Base-by-base conservation (phyloP, 2,888 invertebrate species). In the Cinara cedri region DNA sequence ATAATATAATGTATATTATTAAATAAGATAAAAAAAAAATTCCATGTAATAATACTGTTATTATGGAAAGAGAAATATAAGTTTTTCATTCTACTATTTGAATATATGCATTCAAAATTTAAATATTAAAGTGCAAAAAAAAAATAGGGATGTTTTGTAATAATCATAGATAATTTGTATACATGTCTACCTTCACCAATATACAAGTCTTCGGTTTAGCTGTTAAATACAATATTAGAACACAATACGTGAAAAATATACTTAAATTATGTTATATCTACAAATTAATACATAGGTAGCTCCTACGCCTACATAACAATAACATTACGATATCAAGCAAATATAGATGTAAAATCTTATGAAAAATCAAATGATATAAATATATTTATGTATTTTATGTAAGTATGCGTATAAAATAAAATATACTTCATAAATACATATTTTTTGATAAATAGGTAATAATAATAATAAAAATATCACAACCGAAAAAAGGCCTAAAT, bases 171-270 rank as follows among this genome's bases (percentile, higher is more conserved):
- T 74, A 42, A 63, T 63, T 68, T 49, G 34, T 46, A 49, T 68
- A 68, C 34, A 49, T 26, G 26, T 44, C 76, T 78, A 68, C 76
- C 76, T 78, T 78, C 76, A 78, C 76, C 76, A 78, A 76, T 66
- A 72, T 78, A 74, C 46, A 66, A 68, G 72, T 72, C 63, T 78
- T 51, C 76, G 78, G 66, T 82, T 81, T 78, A 78, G 72, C 81
- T 82, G 81, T 82, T 82, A 81, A 80, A 81, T 81, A 81, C 81
- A 82, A 81, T 81, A 81, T 81, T 76, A 82, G 78, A 82, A 80
- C 80, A 81, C 78, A 81, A 82, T 81, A 82, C 80, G 66, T 81
- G 72, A 82, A 82, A 81, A 81, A 76, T 65, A 80, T 81, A 81
- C 65, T 82, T 80, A 82, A 82, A 80, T 66, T 4, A 80, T 76